A percentile compares a stretch with the other conserved stretches of the same genome.
Conservation (phyloP, 2,797 vertebrate genomes). For the Rachycentron canadum region DNA sequence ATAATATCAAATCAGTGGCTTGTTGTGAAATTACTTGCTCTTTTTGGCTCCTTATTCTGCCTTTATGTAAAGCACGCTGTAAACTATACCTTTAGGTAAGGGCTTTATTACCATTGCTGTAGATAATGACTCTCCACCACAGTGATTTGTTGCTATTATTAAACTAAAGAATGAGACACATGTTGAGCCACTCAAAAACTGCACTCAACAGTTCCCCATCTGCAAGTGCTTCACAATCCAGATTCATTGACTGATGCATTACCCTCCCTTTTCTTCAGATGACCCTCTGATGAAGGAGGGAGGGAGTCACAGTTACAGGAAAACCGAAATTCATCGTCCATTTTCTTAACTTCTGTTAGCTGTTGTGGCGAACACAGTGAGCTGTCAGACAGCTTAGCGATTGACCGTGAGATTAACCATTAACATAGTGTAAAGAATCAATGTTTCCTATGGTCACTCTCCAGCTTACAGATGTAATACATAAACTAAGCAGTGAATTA, state of each 20-base stretch:
- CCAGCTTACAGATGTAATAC: background rate
- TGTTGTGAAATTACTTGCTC: conserved; percentile 10
- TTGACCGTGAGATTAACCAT: background rate
- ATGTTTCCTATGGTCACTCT: background rate
- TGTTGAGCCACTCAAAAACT: conserved; percentile 21
- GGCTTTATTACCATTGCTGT: conserved; percentile 10
- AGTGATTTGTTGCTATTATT: conserved; percentile 2
- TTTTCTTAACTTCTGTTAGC: background rate
- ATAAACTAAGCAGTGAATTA: background rate
- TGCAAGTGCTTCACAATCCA: background rate
- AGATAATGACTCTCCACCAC: conserved; percentile 30
- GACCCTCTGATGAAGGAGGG: background rate
- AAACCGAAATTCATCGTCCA: background rate
- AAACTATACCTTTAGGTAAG: conserved; percentile 11
- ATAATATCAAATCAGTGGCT: conserved; percentile 27
- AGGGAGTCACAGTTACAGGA: background rate
- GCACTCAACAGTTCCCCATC: background rate
- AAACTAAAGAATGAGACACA: conserved; percentile 19
- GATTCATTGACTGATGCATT: background rate
- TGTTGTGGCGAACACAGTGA: background rate
- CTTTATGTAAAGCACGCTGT: background rate
- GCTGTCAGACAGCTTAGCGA: background rate
- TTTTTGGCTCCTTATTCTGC: background rate
- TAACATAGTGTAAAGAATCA: background rate
- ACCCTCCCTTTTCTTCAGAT: background rate